Base-by-base conservation (phyloP, 1,140 invertebrate genomes). In the Liolophura sinensis region DNA sequence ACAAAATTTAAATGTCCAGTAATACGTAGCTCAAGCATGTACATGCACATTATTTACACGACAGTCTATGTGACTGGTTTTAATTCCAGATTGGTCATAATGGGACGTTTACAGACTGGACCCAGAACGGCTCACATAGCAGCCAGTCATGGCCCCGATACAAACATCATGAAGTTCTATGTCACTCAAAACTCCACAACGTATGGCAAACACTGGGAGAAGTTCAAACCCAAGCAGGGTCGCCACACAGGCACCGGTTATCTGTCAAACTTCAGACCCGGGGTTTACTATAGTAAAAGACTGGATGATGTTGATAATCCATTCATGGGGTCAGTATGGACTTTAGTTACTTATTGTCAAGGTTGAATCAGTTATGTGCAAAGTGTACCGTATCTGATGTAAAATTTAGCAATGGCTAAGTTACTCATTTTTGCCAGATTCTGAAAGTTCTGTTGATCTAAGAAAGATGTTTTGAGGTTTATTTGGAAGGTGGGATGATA, bases 121-220 rank as follows among this genome's bases (percentile, higher is more conserved):
- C 70, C 68, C 27, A 68, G 72, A 12, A 80, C 69, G 62, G 58
- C 64, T 12, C 82, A 84, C 67, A 78, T 84, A 31, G 72, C 75
- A 49, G 70, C 72, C 49, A 82, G 80, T 52, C 69, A 78, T 71
- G 82, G 82, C 1, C 78, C 79, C 16, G 82, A 84, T 64, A 79
- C 75, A 12, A 79, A 83, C 63, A 75, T 82, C 49, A 81, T 82
- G 77, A 84, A 84, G 65, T 83, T 83, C 64, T 84, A 84, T 67
- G 73, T 74, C n/a, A 84, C 82, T 14, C 71, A 78, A 52, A 80
- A 82, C 58, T 78, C 77, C 20, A 81, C 79, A 9, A 79, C 78
- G 56, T 82, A 83, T 71, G 79, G 80, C 16, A 74, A 73, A 59
- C 72, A 78, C 57, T 83, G 74, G 67, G 78, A 78, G n/a, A 82